Evolutionary conservation across 2,888 invertebrate genomes (phyloP), one percentile per base, ranked within the genome.

Genomic region (Ichneumoninae sp.): DNA sequence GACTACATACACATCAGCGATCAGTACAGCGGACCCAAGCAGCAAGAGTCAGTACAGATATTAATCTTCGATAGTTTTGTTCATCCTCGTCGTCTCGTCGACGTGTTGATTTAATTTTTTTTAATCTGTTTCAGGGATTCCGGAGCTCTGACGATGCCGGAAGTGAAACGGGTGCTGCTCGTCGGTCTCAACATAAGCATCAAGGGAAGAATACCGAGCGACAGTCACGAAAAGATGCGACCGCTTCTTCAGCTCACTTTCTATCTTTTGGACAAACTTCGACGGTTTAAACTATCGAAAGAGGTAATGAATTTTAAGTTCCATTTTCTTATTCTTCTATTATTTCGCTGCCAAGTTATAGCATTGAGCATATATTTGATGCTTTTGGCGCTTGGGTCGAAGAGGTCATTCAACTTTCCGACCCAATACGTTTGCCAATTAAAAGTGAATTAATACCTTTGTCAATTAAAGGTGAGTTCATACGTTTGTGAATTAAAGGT

Each of bases 1-100:
- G 99, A 99, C 94, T 99, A 97, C 94, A 97, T 99, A 94, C 99
- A 99, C 94, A 96, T 99, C 91, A 99, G 99, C 78, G 99, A 99
- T 95, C 98, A 99, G 92, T 99, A 96, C 94, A 97, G 97, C 88
- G 99, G 99, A 52, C 96, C 96, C 40, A 98, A 98, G 94, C 97
- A 97, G 92, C 96, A 97, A 91, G 99, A 99, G 96, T 97, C 94
- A 96, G 97, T 95, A 87, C 0, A 36, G 6, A 54, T 63, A 44
- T 26, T 69, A 65, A 52, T 70, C 63, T 70, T 73, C 26, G 16
- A 71, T 54, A 68, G 36, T 10, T 47, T 68, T 60, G 10, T 50
- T 80, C 40, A 50, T 13, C 7, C 19, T 54, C 8, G 10, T 57
- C 44, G 8, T 44, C 33, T 50, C 2, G 8, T 36, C 13, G 36